A percentile compares a stretch with the other conserved stretches of the same genome.
These are phyloP conservation scores for Drosophila niveifrons DNA, from an alignment of 2,888 invertebrate species.

Conservation along the genomic window DNA sequence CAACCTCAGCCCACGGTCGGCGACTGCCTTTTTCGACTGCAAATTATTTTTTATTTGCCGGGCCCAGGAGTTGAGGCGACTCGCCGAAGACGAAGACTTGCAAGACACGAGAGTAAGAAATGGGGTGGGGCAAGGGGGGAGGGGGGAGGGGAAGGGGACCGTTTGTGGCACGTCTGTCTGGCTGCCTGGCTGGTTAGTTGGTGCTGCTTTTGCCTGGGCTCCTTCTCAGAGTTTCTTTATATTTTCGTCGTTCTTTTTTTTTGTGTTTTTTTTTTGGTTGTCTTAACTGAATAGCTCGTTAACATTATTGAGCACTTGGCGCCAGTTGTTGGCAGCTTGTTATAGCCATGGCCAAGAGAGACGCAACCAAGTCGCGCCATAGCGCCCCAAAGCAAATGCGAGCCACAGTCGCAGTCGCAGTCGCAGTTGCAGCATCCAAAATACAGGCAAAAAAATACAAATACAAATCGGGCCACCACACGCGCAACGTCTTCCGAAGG, in stretches of 20 bases:
- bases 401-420: slow-evolving; percentile 33
- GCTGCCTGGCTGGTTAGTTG: slow-evolving; percentile 63
- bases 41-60: slow-evolving; percentile 78
- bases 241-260: slow-evolving; percentile 22
- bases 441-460: slow-evolving; percentile 35
- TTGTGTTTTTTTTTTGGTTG: slow-evolving; percentile 63
- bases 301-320: slow-evolving; percentile 85
- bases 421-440: slow-evolving; percentile 3
- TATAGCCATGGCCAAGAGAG: slow-evolving; percentile 65
- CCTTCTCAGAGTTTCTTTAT: slow-evolving; percentile 31
- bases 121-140: neutral
- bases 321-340: slow-evolving; percentile 85
- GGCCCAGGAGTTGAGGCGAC: slow-evolving; percentile 42
- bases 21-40: slow-evolving; percentile 71
- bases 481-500: slow-evolving; percentile 46
- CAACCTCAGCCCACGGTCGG: slow-evolving; percentile 10
- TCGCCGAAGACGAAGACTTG: neutral
- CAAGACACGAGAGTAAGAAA: neutral
- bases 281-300: slow-evolving; percentile 84
- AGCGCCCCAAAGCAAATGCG: slow-evolving; percentile 59
- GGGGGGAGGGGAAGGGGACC: neutral
- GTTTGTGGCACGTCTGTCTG: slow-evolving; percentile 60
- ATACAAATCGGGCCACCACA: slow-evolving; percentile 72
- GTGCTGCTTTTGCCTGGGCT: slow-evolving; percentile 38
- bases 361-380: slow-evolving; percentile 58